Percentiles rank a stretch among this genome's conserved stretches.
These are phyloP conservation scores for Pteropus rufus DNA, from an alignment of 2,797 vertebrate species.

Conservation along the genomic window DNA sequence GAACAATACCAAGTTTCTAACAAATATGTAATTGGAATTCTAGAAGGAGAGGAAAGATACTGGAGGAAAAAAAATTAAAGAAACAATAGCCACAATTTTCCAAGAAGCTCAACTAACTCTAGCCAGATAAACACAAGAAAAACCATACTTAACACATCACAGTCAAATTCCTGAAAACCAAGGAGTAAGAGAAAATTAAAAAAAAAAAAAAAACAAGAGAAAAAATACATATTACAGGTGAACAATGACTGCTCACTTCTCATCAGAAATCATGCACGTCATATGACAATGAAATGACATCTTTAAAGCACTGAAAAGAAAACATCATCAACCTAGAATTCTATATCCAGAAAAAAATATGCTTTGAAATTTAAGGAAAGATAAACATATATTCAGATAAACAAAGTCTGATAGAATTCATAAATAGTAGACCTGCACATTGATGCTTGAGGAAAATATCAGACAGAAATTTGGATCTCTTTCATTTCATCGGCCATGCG, in stretches of 20 bases:
- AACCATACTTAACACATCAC: neutral
- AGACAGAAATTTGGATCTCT: neutral
- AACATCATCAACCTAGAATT: neutral
- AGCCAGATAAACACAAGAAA: neutral
- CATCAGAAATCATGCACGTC: neutral
- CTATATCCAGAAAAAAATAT: neutral
- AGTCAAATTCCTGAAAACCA: neutral
- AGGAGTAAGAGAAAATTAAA: neutral
- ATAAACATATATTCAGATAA: neutral
- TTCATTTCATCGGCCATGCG: neutral
- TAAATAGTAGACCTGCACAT: neutral
- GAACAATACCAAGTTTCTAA: conserved; percentile 9
- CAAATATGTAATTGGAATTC: conserved; percentile 14
- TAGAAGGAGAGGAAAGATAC: neutral
- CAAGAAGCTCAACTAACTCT: neutral
- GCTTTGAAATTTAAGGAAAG: neutral
- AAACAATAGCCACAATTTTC: neutral
- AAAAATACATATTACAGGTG: neutral
- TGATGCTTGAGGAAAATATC: neutral
- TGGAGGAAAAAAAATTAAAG: neutral
- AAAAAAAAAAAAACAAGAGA: neutral
- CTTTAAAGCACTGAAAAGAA: neutral
- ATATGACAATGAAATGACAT: neutral
- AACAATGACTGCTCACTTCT: neutral
- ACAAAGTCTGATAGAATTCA: neutral